Percentiles rank a stretch among this genome's conserved stretches.
Conservation (phyloP, 2,888 invertebrate species). For the Teleiodes luculella region DNA sequence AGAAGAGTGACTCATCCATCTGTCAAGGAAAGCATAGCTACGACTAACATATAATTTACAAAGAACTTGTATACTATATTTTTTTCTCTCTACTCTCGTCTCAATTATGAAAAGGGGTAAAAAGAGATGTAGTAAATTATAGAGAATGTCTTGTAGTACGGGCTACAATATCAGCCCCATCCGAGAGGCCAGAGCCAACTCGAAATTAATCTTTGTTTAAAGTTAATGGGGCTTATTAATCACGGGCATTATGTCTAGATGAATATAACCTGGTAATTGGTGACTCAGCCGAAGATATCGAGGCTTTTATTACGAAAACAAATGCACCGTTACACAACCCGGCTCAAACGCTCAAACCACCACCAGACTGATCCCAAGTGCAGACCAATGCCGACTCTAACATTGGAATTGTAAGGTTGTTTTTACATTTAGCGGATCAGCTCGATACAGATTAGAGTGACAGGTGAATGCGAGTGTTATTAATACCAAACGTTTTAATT, state of each 20-base stretch:
- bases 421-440: slow-evolving; percentile 8
- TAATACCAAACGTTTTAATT: slow-evolving; percentile 59
- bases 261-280: slow-evolving; percentile 66
- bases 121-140: too few species aligned
- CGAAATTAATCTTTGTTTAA: slow-evolving; percentile 73
- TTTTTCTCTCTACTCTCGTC: too few species aligned
- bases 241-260: slow-evolving; percentile 66
- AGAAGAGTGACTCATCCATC: too few species aligned
- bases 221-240: slow-evolving; percentile 72
- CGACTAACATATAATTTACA: too few species aligned
- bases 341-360: slow-evolving; percentile 26
- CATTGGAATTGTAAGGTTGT: not conserved
- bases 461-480: slow-evolving; percentile 61
- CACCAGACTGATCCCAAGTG: slow-evolving; percentile 18
- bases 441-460: slow-evolving; percentile 38
- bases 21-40: too few species aligned
- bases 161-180: slow-evolving; percentile 37
- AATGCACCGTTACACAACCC: slow-evolving; percentile 62
- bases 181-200: slow-evolving; percentile 31
- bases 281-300: slow-evolving; percentile 59
- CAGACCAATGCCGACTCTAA: slow-evolving; percentile 16
- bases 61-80: too few species aligned
- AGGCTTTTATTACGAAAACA: slow-evolving; percentile 64
- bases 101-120: too few species aligned
- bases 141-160: slow-evolving; percentile 41